Conservation (phyloP, 2,113 vertebrate species). For the Trochalopteron elliotii region DNA sequence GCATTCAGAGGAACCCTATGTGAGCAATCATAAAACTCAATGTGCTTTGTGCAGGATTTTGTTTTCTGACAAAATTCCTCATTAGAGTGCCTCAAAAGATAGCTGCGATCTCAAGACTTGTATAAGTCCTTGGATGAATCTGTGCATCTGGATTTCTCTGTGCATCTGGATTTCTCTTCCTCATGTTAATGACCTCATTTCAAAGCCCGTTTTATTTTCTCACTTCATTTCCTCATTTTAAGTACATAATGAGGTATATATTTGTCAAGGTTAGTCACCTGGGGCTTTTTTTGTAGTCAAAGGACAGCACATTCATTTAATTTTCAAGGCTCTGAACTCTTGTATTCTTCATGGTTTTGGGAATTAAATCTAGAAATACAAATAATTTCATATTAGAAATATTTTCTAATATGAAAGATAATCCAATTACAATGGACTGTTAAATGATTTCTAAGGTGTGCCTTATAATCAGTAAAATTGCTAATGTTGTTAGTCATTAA, state of each 20-base stretch:
- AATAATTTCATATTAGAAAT: background rate
- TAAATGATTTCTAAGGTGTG: background rate
- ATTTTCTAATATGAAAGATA: background rate
- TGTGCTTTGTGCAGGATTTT: background rate
- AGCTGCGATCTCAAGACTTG: background rate
- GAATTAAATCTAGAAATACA: background rate
- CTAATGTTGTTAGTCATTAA: background rate
- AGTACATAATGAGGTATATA: background rate
- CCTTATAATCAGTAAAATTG: background rate
- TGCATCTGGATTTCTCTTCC: background rate
- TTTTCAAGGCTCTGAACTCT: background rate
- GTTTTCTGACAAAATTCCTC: background rate
- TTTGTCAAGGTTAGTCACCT: background rate
- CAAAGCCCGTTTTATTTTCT: background rate
- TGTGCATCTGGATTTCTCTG: background rate
- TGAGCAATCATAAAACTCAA: background rate
- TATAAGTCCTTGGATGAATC: background rate
- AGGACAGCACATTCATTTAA: background rate
- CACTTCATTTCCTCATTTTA: background rate
- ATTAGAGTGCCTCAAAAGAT: background rate
- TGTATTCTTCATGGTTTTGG: background rate
- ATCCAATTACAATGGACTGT: background rate
- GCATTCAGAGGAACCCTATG: background rate
- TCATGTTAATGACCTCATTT: background rate
- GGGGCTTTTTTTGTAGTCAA: background rate